Conservation (phyloP, 2,113 vertebrate species). For the Indri indri region DNA sequence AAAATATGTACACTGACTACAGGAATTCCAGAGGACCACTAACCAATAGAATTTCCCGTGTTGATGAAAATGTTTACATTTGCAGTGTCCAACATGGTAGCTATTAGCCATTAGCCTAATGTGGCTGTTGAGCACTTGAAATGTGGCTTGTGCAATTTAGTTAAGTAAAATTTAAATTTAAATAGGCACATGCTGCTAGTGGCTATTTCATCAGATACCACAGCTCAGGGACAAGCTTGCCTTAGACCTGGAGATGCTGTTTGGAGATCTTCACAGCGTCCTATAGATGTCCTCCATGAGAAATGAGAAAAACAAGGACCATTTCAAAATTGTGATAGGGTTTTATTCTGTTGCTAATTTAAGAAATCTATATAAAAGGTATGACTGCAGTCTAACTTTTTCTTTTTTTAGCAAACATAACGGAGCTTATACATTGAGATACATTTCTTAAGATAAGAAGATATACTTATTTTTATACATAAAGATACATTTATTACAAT, state of each 20-base stretch:
- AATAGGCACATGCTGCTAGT: neutral
- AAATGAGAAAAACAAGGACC: neutral
- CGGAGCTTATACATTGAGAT: neutral
- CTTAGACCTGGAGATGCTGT: neutral
- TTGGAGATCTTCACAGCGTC: neutral
- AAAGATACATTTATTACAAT: neutral
- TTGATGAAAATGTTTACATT: neutral
- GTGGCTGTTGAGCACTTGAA: neutral
- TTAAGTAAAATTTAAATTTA: neutral
- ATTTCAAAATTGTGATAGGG: neutral
- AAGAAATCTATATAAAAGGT: neutral
- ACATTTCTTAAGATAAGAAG: neutral
- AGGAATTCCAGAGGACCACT: neutral
- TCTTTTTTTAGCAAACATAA: neutral
- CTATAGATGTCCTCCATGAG: neutral
- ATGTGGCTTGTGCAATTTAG: neutral
- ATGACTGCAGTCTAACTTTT: neutral
- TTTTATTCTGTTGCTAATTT: neutral
- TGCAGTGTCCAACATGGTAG: neutral
- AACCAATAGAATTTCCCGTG: neutral
- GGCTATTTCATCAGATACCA: neutral
- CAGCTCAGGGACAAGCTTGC: neutral
- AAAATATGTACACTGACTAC: neutral
- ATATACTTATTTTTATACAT: neutral
- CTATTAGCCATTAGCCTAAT: neutral